Conservation (phyloP, 2,797 vertebrate genomes). For the Scyliorhinus canicula region DNA sequence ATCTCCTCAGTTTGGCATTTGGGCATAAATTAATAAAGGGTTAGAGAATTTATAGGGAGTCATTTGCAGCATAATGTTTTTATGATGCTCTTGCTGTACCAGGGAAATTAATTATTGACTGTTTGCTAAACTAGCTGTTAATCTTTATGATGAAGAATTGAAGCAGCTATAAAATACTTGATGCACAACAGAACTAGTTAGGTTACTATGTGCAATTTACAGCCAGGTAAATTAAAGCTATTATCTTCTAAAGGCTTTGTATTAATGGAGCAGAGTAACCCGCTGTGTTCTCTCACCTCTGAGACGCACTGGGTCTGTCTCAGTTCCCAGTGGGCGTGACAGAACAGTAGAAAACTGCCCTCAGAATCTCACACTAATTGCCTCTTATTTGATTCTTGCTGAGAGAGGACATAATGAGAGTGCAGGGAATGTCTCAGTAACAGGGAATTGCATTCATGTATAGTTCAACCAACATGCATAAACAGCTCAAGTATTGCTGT, state of each 20-base stretch:
- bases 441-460: neutral
- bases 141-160: conserved; percentile 26
- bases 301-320: neutral
- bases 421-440: neutral
- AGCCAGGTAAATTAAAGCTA: neutral
- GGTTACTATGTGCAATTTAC: neutral
- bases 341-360: neutral
- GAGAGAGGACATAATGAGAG: conserved; percentile 4
- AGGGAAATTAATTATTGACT: conserved; percentile 33
- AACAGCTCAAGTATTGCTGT: neutral
- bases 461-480: neutral
- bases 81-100: conserved; percentile 17
- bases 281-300: conserved; percentile 2
- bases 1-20: neutral
- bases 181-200: conserved; percentile 25
- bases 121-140: conserved; percentile 20
- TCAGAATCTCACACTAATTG: neutral
- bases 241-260: conserved; percentile 2
- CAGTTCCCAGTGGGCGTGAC: neutral
- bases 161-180: conserved; percentile 18
- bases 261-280: neutral
- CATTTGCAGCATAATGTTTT: conserved; percentile 23
- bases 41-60: conserved; percentile 7
- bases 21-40: conserved; percentile 14
- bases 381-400: conserved; percentile 14